A percentile compares a stretch with the other conserved stretches of the same genome.
These are phyloP conservation scores for Tinamus guttatus DNA, from an alignment of 2,113 vertebrate genomes.

Conservation along the genomic window DNA sequence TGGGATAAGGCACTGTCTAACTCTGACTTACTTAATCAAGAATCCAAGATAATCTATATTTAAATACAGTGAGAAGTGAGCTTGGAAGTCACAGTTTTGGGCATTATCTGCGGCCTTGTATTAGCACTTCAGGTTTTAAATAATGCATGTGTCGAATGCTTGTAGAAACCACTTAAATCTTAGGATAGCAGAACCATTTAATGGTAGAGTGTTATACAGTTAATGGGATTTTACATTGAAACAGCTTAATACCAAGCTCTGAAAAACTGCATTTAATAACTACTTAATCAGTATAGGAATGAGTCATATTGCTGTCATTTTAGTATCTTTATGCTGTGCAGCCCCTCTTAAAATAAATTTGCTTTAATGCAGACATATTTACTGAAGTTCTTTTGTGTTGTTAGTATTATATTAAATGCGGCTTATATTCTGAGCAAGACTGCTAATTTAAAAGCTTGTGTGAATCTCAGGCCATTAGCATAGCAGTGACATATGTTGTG, in stretches of 20 bases:
- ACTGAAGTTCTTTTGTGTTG: constrained; percentile 10
- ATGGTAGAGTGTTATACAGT: constrained; percentile 19
- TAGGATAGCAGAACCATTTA: constrained; percentile 40
- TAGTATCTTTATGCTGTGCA: constrained; percentile 26
- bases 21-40: constrained; percentile 13
- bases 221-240: constrained; percentile 69
- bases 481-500: background rate
- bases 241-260: constrained; percentile 44
- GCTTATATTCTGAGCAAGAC: constrained; percentile 36
- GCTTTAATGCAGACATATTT: constrained; percentile 1
- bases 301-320: constrained; percentile 63
- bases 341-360: constrained; percentile 43
- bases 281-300: constrained; percentile 57
- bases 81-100: constrained; percentile 22
- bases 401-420: constrained; percentile 8
- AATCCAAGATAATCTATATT: constrained; percentile 23
- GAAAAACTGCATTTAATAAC: constrained; percentile 62
- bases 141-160: constrained; percentile 56
- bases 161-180: constrained; percentile 51
- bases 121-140: constrained; percentile 63
- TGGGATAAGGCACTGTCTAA: background rate
- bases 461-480: background rate
- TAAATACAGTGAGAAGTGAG: constrained; percentile 6
- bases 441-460: constrained; percentile 25
- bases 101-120: constrained; percentile 36